Conservation (phyloP, 2,113 vertebrate species). For the Pomatorhinus ruficollis region DNA sequence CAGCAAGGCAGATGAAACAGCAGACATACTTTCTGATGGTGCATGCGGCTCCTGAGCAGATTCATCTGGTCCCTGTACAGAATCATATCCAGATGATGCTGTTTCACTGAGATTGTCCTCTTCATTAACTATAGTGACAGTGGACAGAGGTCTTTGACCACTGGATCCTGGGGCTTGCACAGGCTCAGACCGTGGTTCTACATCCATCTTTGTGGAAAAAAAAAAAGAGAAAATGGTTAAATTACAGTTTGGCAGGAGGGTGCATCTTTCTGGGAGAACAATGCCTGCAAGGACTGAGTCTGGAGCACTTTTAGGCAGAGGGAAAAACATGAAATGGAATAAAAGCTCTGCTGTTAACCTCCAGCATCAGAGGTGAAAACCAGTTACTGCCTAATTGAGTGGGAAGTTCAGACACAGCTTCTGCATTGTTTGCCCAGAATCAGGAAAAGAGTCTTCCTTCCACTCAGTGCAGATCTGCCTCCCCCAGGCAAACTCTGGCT, state of each 20-base stretch:
- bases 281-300: background rate
- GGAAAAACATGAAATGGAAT: background rate
- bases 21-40: conserved; percentile 66
- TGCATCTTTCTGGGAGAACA: background rate
- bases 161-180: conserved; percentile 66
- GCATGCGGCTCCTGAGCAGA: conserved; percentile 62
- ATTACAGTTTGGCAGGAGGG: background rate
- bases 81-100: conserved; percentile 84
- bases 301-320: background rate
- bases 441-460: background rate
- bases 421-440: background rate
- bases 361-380: background rate
- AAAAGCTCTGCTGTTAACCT: background rate
- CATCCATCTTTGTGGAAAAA: conserved; percentile 55
- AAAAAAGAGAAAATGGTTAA: background rate
- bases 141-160: background rate
- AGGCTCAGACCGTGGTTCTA: conserved; percentile 63
- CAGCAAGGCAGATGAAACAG: background rate
- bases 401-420: background rate
- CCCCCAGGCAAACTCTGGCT: background rate
- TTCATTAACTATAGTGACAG: conserved; percentile 47
- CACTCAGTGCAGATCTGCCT: background rate
- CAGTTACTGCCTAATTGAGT: background rate
- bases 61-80: conserved; percentile 79
- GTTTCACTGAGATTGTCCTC: conserved; percentile 80